Evolutionary conservation across 1,140 invertebrate genomes (phyloP).

Genomic region (Drosophila pseudoobscura): DNA sequence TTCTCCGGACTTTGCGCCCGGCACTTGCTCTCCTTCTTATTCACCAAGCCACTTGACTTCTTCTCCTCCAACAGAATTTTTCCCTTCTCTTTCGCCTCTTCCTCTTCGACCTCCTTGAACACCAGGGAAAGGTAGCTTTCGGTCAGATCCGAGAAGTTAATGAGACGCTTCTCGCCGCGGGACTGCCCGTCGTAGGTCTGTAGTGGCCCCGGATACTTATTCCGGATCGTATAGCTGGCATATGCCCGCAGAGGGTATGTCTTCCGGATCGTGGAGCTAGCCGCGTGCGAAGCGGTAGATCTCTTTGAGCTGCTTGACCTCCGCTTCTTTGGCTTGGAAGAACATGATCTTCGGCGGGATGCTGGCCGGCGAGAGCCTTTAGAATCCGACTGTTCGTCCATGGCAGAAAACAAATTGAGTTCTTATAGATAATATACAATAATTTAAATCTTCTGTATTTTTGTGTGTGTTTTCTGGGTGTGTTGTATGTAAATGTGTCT

Average conservation of each 20-base stretch:
- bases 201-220: slow-evolving; percentile 51
- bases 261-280: no score
- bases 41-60: not conserved
- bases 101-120: not conserved
- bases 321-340: no score
- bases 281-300: no score
- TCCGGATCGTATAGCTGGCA: slow-evolving; percentile 42
- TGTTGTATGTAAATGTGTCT: slow-evolving; percentile 1
- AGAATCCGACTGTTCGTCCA: no score
- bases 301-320: no score
- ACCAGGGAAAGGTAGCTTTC: not conserved
- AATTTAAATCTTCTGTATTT: not conserved
- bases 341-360: no score
- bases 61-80: not conserved
- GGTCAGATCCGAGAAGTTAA: slow-evolving; percentile 36
- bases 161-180: slow-evolving; percentile 34
- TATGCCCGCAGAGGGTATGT: not conserved
- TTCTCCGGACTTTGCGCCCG: not conserved
- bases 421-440: no score
- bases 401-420: no score
- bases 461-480: not conserved
- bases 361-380: no score
- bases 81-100: not conserved
- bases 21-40: no score
- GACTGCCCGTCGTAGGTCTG: slow-evolving; percentile 61